Base-by-base conservation (phyloP, 2,797 vertebrate species). In the Staurois parvus region DNA sequence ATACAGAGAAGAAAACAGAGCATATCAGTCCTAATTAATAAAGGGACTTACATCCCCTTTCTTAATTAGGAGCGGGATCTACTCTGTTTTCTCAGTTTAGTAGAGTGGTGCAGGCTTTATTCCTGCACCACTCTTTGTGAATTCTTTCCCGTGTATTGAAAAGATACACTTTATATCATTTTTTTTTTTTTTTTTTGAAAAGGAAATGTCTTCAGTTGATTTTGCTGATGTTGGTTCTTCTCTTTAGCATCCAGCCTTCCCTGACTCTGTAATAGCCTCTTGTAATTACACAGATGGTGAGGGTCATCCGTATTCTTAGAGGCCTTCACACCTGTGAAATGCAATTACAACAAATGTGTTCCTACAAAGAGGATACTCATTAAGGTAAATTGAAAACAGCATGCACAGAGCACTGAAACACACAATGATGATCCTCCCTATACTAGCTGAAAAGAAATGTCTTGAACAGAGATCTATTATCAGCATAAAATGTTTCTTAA, bases 361-460 rank as follows among this genome's bases (percentile, higher is more conserved):
- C 64, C 29, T 69, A 73, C 62, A 79, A 74, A 80, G 78, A 59
- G 45, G 24, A 67, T 59, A 76, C 62, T 76, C 78, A 76, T 85
- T 81, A 76, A 70, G 72, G 56, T 75, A 81, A 85, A 81, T 85
- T 85, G 64, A 76, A 85, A 85, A 76, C 84, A 70, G 84, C 84
- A 70, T 81, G 84, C 29, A 68, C 72, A 40, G 21, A 48, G 42
- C 45, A 30, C 24, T 52, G 72, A 62, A 80, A 73, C 72, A 45
- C 69, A 66, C 62, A n/a, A 59, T 19, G 64, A 69, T 52, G 24
- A 62, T 64, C 59, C 6, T n/a, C 59, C 21, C 48, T 45, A 70
- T 48, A 28, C 32, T 45, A 40, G 52, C 37, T 64, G 73, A 34
- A 77, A 48, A 74, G 69, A 66, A 66, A 72, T 76, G 28, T 19